Evolutionary conservation across 2,888 invertebrate genomes (phyloP), one percentile per base, ranked within the genome.

Genomic region (Camptogramma bilineatum): DNA sequence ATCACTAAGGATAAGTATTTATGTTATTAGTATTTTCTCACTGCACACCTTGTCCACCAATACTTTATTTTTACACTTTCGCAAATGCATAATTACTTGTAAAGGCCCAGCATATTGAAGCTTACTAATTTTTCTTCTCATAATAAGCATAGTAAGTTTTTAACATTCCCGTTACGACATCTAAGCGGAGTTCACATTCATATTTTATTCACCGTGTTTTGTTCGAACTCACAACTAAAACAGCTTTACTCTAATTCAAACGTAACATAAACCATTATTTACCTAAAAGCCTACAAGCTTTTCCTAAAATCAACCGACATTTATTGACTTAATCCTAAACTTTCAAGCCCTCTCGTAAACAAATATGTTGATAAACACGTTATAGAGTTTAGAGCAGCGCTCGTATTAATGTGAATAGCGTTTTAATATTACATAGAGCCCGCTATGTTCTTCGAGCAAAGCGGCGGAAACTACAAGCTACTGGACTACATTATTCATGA

Each of bases 361-460:
- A 28, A 55, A 76, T 77, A 56, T 56, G 74, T 78, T 78, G 74
- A 73, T 79, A 79, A 80, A 79, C 77, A 79, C 78, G 69, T 78
- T 81, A 73, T 74, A 71, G 74, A 80, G 81, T 81, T 80, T 75
- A 46, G 46, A 56, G 51, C 34, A 47, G 64, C 77, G 28, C 10
- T 55, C 24, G 39, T 48, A 60, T 48, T 47, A 39, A 60, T 48
- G 48, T 48, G 52, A 59, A 59, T 59, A 52, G 48, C 9, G 53
- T 17, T 79, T 81, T 80, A 82, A 82, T 83, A 80, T 75, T 77
- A 78, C 69, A 73, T 71, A 74, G 73, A 80, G 75, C 74, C 76
- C 74, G 70, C 70, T 76, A 76, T 74, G 5, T 28, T 28, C 76
- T 79, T 74, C 69, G 70, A 70, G 75, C 73, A 76, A 75, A 7